Evolutionary conservation across 2,113 vertebrate genomes (phyloP).

Genomic region (Microcebus griseorufus): DNA sequence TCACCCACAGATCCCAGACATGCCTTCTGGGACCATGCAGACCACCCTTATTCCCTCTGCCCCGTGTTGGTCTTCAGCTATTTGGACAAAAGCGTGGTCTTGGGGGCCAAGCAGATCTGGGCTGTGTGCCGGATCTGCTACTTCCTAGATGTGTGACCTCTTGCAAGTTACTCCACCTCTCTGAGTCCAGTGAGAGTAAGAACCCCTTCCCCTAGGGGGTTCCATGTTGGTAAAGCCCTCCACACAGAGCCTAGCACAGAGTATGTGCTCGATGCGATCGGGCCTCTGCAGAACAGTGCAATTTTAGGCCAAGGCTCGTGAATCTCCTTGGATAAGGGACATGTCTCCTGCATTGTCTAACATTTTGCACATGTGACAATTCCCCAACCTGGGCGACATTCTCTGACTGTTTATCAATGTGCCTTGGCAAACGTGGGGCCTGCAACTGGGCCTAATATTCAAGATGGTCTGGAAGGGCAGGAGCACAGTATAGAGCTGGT

Average conservation of each 20-base stretch:
- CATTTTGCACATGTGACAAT: constrained; percentile 3
- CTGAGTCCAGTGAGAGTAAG: not conserved
- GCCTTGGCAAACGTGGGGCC: constrained; percentile 43
- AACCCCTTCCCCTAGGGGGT: not conserved
- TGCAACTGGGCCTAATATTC: not conserved
- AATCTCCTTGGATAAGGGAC: not conserved
- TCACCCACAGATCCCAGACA: constrained; percentile 50
- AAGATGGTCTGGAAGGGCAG: constrained; percentile 32
- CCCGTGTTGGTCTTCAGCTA: constrained; percentile 23
- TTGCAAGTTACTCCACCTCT: not conserved
- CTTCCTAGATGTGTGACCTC: constrained; percentile 18
- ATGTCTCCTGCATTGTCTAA: not conserved
- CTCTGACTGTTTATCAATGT: constrained; percentile 47
- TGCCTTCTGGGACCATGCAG: not conserved
- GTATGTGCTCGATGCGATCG: not conserved
- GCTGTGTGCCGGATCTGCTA: not conserved
- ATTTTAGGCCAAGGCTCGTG: constrained; percentile 22
- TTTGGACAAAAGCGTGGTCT: constrained; percentile 42
- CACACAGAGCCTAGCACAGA: not conserved
- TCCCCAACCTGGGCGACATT: constrained; percentile 7
- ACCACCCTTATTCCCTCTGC: constrained; percentile 25
- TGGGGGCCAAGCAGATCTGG: constrained; percentile 34
- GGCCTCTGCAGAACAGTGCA: not conserved
- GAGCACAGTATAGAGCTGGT: constrained; percentile 53
- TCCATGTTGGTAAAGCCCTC: not conserved